Evolutionary conservation across 2,888 invertebrate species (phyloP).

Genomic region (Phaonia tiefii): DNA sequence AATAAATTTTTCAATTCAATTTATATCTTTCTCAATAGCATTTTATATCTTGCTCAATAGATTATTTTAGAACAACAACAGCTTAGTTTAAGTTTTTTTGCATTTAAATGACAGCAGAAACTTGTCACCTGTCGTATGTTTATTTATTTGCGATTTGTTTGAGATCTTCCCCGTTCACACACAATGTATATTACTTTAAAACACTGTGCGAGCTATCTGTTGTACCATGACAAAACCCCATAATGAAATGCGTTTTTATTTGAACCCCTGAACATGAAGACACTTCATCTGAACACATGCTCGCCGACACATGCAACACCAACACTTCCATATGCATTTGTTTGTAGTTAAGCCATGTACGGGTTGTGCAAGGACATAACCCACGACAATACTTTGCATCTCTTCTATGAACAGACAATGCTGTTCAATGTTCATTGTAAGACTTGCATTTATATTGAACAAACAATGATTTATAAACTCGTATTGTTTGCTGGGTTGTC

Average conservation of each 20-base stretch:
- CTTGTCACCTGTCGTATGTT: too few relatives aligned
- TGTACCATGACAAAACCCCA: not conserved
- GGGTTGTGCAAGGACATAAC: not conserved
- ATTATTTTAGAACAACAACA: too few relatives aligned
- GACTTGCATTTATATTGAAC: too few relatives aligned
- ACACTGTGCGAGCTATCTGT: not conserved
- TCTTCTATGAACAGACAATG: too few relatives aligned
- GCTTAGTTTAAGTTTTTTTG: too few relatives aligned
- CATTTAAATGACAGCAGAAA: too few relatives aligned
- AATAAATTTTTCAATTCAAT: too few relatives aligned
- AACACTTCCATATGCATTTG: constrained; percentile 32
- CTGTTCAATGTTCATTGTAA: too few relatives aligned
- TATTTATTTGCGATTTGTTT: too few relatives aligned
- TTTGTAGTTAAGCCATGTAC: not conserved
- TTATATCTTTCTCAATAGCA: too few relatives aligned
- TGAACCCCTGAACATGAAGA: constrained; percentile 6
- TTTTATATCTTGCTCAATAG: too few relatives aligned
- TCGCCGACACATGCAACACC: constrained; percentile 22
- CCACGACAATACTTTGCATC: constrained; percentile 19
- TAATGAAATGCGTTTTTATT: constrained; percentile 13
- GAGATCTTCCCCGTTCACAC: too few relatives aligned
- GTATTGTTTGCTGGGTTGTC: not conserved
- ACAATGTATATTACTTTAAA: not conserved
- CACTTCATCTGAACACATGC: constrained; percentile 33
- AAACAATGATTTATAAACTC: not conserved